phyloP scores from a whole-genome alignment of 2,113 vertebrate species.

The Struthio camelus region DNA sequence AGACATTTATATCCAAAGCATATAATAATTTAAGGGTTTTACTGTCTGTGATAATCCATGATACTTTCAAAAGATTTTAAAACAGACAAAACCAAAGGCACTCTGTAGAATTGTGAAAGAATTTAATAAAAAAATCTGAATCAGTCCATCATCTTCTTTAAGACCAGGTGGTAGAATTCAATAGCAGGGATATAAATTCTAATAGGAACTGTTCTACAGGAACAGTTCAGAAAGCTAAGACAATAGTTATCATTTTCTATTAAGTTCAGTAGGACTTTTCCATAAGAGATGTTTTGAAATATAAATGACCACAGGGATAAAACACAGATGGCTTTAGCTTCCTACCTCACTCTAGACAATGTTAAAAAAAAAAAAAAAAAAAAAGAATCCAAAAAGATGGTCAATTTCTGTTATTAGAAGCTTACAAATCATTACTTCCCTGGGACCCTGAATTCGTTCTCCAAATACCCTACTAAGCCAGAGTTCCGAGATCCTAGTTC shows the following conservation, averaged over 20 bases:
- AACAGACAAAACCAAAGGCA: not conserved
- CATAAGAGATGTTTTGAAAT: not conserved
- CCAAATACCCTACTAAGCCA: not conserved
- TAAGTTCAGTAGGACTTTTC: conserved; percentile 10
- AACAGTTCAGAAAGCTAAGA: conserved; percentile 18
- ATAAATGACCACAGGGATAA: not conserved
- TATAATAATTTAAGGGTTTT: not conserved
- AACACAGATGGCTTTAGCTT: not conserved
- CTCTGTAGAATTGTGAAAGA: conserved; percentile 12
- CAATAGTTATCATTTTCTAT: not conserved
- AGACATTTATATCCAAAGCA: conserved; percentile 10
- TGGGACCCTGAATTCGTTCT: not conserved
- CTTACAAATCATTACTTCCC: not conserved
- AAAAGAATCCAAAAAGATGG: not conserved
- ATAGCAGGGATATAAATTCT: not conserved
- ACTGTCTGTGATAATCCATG: not conserved
- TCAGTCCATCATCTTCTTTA: not conserved
- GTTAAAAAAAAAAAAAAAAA: not conserved
- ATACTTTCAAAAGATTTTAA: conserved; percentile 15
- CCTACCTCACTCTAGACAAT: not conserved
- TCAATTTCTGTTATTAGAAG: not conserved
- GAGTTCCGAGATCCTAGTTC: not conserved
- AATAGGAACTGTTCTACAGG: conserved; percentile 14
- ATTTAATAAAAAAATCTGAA: conserved; percentile 38
- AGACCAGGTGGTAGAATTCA: not conserved